Percentiles rank a stretch among this genome's conserved stretches.
Conservation (phyloP, 2,888 invertebrate genomes). For the Cephus sareptanus region DNA sequence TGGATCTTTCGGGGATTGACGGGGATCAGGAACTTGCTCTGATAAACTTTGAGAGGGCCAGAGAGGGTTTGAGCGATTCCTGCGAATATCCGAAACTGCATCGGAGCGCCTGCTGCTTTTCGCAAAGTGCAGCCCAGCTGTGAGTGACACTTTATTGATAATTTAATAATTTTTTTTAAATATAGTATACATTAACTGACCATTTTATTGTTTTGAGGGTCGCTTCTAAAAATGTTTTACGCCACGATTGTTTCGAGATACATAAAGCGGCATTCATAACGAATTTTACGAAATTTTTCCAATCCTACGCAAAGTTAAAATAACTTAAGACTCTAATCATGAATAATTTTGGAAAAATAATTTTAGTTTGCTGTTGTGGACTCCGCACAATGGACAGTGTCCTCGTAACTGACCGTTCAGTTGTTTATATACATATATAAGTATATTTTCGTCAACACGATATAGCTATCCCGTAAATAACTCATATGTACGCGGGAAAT, state of each 20-base stretch:
- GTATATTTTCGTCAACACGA: too few relatives aligned
- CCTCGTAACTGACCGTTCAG: too few relatives aligned
- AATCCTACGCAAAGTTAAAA: too few relatives aligned
- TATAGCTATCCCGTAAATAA: neutral
- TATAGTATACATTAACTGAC: neutral
- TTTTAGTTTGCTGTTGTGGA: too few relatives aligned
- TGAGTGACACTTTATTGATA: constrained; percentile 40
- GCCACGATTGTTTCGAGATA: neutral
- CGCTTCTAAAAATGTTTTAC: neutral
- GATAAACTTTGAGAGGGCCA: constrained; percentile 53
- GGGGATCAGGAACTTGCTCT: constrained; percentile 56
- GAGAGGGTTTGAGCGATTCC: constrained; percentile 51
- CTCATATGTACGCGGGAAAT: neutral
- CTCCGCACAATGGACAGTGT: too few relatives aligned
- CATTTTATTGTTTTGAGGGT: neutral
- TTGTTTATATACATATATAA: too few relatives aligned
- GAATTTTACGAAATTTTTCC: neutral
- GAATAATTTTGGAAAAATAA: too few relatives aligned
- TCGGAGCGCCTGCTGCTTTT: constrained; percentile 62
- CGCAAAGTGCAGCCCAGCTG: constrained; percentile 60
- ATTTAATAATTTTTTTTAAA: neutral
- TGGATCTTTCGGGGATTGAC: constrained; percentile 57
- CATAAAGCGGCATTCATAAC: neutral
- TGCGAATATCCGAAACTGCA: constrained; percentile 57
- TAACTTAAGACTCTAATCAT: too few relatives aligned